A percentile compares a stretch with the other conserved stretches of the same genome.
These are phyloP conservation scores for Pangasius krempfi DNA, from an alignment of 2,797 vertebrate species.

Conservation along the genomic window DNA sequence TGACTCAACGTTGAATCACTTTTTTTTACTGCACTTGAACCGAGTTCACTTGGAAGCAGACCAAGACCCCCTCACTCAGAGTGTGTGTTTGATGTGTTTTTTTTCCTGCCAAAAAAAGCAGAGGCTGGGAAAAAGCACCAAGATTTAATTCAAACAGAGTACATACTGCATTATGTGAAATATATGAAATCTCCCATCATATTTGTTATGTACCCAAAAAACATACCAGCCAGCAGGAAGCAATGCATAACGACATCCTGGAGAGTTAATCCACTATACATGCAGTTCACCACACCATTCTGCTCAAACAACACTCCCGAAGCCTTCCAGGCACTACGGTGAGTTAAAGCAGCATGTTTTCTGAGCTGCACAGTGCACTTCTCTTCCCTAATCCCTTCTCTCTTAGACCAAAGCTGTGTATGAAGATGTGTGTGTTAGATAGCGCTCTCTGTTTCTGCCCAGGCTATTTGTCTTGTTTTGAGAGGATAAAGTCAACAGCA, in stretches of 20 bases:
- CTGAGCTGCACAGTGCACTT: conserved; percentile 23
- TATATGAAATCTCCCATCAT: neutral
- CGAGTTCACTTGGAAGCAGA: neutral
- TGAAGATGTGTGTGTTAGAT: conserved; percentile 47
- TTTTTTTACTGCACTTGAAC: neutral
- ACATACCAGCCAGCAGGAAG: neutral
- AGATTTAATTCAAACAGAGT: neutral
- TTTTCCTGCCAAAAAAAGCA: neutral
- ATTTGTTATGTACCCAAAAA: neutral
- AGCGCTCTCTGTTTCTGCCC: conserved; percentile 32
- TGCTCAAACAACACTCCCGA: conserved; percentile 33
- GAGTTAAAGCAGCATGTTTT: conserved; percentile 44
- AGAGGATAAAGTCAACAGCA: conserved; percentile 44
- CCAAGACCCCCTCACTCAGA: neutral
- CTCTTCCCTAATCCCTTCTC: conserved; percentile 22
- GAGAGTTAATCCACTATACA: conserved; percentile 35
- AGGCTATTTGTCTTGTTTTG: conserved; percentile 49
- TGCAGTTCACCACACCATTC: conserved; percentile 34
- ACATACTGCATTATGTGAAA: neutral
- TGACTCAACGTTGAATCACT: neutral
- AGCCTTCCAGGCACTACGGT: conserved; percentile 37
- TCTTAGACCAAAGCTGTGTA: conserved; percentile 45
- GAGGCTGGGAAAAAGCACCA: neutral
- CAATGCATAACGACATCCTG: conserved; percentile 35
- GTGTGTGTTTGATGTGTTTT: neutral